Percentiles rank a stretch among this genome's conserved stretches.
These are phyloP conservation scores for Climacteris rufus DNA, from an alignment of 2,113 vertebrate species.

Conservation along the genomic window DNA sequence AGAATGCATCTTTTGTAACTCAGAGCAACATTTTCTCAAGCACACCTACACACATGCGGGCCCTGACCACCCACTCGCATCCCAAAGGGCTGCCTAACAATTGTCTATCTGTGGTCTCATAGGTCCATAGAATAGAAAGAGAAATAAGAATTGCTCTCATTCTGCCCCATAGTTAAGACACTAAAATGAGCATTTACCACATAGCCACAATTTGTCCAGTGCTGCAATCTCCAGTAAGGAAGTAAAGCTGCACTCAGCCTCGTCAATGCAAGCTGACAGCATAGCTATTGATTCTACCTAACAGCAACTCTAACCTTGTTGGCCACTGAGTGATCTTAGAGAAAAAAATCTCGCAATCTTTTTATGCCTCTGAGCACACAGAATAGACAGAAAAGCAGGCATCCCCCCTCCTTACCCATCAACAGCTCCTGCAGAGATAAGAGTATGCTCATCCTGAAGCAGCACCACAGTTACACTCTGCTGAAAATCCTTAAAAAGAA, in stretches of 20 bases:
- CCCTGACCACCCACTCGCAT: background rate
- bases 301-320: background rate
- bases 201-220: background rate
- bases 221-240: background rate
- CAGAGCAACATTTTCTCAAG: conserved; percentile 24
- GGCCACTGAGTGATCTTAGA: background rate
- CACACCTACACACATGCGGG: background rate
- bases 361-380: background rate
- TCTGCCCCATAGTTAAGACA: background rate
- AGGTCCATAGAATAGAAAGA: background rate
- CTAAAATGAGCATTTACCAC: background rate
- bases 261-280: background rate
- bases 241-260: background rate
- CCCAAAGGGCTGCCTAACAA: background rate
- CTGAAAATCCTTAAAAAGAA: conserved; percentile 83
- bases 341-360: background rate
- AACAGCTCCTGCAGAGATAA: conserved; percentile 94
- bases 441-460: conserved; percentile 88
- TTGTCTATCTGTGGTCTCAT: background rate
- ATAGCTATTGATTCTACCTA: background rate
- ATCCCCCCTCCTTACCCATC: conserved; percentile 83
- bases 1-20: conserved; percentile 26
- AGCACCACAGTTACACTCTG: conserved; percentile 96
- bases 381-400: background rate
- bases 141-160: background rate